phyloP scores from a whole-genome alignment of 2,113 vertebrate species.

The Phasianus colchicus region DNA sequence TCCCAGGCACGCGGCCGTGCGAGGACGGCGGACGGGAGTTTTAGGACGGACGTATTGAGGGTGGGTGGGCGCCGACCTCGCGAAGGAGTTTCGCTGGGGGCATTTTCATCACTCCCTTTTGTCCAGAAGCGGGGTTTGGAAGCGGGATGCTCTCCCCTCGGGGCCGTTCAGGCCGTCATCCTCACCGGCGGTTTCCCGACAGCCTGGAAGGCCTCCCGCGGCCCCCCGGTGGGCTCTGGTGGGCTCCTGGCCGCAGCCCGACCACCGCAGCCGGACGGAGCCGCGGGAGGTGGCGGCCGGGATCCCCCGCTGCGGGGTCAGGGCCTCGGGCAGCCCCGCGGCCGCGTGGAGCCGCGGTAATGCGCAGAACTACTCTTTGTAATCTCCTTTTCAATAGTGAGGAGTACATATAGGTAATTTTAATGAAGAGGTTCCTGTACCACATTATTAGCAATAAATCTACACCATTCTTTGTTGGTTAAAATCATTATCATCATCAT shows the following conservation, averaged over 20 bases:
- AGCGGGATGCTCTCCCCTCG: accelerated
- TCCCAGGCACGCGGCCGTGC: accelerated
- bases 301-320: neutral
- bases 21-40: neutral
- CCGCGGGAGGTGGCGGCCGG: neutral
- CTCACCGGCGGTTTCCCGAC: neutral
- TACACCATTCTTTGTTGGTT: slow-evolving; percentile 90
- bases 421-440: slow-evolving; percentile 88
- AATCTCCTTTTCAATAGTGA: slow-evolving; percentile 69
- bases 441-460: slow-evolving; percentile 92
- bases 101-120: no score
- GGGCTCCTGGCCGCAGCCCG: neutral
- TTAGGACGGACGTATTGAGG: neutral
- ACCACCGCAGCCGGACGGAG: neutral
- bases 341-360: slow-evolving; percentile 9
- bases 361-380: slow-evolving; percentile 41
- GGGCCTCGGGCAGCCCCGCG: neutral
- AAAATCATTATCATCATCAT: slow-evolving; percentile 91
- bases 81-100: accelerated
- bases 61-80: neutral
- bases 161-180: neutral
- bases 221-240: neutral
- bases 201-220: neutral
- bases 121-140: neutral
- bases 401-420: slow-evolving; percentile 84